These are phyloP conservation scores for Pseudopipra pipra DNA, from an alignment of 2,113 vertebrate species.

Conservation along the genomic window DNA sequence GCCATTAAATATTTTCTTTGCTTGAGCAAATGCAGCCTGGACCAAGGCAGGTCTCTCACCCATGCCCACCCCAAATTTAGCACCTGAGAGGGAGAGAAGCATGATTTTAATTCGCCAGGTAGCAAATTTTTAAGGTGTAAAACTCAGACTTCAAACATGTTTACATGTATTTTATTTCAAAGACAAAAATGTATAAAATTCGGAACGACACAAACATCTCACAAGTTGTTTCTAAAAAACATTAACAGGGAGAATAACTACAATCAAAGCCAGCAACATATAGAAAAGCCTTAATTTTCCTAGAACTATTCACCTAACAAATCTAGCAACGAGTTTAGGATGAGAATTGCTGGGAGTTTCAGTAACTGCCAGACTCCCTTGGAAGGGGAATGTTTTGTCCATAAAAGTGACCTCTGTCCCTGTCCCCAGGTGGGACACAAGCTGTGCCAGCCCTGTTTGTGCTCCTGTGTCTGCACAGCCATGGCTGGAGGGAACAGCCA, in stretches of 20 bases:
- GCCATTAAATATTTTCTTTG: neutral
- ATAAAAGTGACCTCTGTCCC: neutral
- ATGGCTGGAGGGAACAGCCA: fast-evolving
- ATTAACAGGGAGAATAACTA: neutral
- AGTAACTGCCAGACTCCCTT: neutral
- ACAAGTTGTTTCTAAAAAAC: neutral
- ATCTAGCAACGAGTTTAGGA: neutral
- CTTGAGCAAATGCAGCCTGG: neutral
- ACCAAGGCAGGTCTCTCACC: neutral
- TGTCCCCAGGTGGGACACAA: neutral
- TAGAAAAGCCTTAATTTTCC: neutral
- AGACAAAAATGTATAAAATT: neutral
- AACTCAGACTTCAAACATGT: neutral
- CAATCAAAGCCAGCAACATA: neutral
- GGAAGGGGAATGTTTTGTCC: neutral
- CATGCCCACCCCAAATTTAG: neutral
- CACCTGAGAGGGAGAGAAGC: neutral
- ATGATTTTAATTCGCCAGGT: neutral
- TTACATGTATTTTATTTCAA: neutral
- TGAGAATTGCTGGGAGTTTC: neutral
- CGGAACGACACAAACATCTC: neutral
- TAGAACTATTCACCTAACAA: neutral
- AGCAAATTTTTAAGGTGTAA: neutral
- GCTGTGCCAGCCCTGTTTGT: fast-evolving
- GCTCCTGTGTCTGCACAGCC: neutral